Evolutionary conservation across 2,113 vertebrate genomes (phyloP).

Genomic region (Gobiocypris rarus): DNA sequence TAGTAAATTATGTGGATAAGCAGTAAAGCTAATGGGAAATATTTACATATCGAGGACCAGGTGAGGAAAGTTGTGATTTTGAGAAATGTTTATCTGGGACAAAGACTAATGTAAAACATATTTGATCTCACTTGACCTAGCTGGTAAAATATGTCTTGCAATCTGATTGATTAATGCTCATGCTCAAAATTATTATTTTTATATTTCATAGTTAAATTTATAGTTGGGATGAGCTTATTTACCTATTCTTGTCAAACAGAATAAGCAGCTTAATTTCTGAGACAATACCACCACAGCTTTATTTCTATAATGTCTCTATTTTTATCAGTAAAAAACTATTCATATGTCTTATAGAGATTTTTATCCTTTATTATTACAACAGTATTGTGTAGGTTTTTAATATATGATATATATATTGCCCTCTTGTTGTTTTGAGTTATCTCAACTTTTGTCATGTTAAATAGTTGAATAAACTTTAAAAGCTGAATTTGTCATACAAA

Average conservation of each 20-base stretch:
- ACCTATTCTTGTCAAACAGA: neutral
- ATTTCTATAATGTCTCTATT: too few relatives aligned
- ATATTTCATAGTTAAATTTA: too few relatives aligned
- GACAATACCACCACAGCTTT: too few relatives aligned
- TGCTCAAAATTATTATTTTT: neutral
- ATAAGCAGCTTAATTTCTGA: neutral
- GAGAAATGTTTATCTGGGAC: neutral
- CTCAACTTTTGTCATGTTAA: too few relatives aligned
- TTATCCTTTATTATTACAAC: too few relatives aligned
- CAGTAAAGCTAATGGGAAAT: neutral
- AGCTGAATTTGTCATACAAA: too few relatives aligned
- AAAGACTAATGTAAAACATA: neutral
- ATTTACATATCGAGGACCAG: conserved; percentile 31
- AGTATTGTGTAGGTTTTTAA: too few relatives aligned
- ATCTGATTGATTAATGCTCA: neutral
- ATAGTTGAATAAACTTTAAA: too few relatives aligned
- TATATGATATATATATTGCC: too few relatives aligned
- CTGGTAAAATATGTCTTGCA: neutral
- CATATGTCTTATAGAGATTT: too few relatives aligned
- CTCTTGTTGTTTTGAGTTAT: too few relatives aligned
- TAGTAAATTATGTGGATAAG: conserved; percentile 12
- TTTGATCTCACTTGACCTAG: neutral
- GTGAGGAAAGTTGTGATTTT: conserved; percentile 2
- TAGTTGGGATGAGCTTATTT: neutral
- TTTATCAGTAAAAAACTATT: too few relatives aligned